Conservation (phyloP, 2,888 invertebrate genomes). For the Arrhopalites spinosus region DNA sequence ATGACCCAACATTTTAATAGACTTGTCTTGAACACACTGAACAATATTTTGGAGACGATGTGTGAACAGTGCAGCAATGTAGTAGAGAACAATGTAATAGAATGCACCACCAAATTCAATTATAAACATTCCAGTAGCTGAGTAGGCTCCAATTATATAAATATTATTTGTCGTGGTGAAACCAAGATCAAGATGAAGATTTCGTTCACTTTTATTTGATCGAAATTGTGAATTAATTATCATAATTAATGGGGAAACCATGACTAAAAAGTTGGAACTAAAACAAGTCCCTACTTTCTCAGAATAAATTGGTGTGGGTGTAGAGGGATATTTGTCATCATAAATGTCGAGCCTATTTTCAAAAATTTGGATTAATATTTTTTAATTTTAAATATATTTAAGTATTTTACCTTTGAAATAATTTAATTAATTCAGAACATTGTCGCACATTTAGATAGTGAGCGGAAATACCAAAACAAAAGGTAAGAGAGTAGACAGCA, state of each 20-base stretch:
- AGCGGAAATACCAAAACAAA: slow-evolving; percentile 10
- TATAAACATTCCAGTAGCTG: neutral
- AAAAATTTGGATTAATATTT: too few species aligned
- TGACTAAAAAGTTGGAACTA: neutral
- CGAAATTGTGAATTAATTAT: neutral
- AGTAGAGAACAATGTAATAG: slow-evolving; percentile 26
- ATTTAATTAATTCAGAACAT: neutral
- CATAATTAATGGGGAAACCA: neutral
- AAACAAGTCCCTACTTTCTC: neutral
- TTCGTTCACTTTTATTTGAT: too few species aligned
- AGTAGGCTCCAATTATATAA: neutral
- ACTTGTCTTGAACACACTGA: slow-evolving; percentile 2
- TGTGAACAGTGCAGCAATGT: neutral
- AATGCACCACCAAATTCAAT: slow-evolving; percentile 14
- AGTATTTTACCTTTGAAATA: neutral
- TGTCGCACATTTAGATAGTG: neutral
- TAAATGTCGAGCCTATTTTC: neutral
- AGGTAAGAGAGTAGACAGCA: neutral
- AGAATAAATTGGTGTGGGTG: neutral
- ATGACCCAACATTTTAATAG: neutral
- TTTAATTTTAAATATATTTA: neutral
- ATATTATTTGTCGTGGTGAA: neutral
- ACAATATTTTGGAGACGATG: slow-evolving; percentile 21
- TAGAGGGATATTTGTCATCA: slow-evolving; percentile 16
- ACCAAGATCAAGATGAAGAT: too few species aligned